phyloP scores from a whole-genome alignment of 2,113 vertebrate species.

The Morone saxatilis region DNA sequence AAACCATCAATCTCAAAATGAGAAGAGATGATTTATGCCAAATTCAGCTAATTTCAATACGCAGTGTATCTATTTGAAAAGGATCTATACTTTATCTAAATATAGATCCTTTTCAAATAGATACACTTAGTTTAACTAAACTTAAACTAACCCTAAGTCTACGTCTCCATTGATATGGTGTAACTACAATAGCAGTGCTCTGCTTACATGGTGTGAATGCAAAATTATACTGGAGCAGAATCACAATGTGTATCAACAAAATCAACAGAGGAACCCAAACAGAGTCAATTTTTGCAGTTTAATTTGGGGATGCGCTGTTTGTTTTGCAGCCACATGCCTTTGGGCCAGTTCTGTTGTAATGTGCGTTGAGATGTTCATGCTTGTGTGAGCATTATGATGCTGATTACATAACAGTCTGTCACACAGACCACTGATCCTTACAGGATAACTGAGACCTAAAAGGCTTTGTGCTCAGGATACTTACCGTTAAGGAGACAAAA shows the following conservation, averaged over 20 bases:
- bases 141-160: no score
- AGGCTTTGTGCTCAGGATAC: neutral
- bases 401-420: slow-evolving; percentile 12
- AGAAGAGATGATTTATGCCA: no score
- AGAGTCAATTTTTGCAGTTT: neutral
- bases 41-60: no score
- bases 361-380: neutral
- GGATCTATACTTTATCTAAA: no score
- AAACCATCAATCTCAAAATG: no score
- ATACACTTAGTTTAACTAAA: no score
- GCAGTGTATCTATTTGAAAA: no score
- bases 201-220: neutral
- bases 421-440: slow-evolving; percentile 4
- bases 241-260: neutral
- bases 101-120: no score
- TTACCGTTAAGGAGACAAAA: slow-evolving; percentile 1
- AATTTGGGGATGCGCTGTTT: neutral
- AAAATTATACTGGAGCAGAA: neutral
- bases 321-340: neutral
- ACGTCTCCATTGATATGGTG: no score
- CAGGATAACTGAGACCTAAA: neutral
- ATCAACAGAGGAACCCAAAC: neutral
- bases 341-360: neutral
- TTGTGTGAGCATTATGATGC: slow-evolving; percentile 2
- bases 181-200: no score